Evolutionary conservation across 2,888 invertebrate genomes (phyloP), one percentile per base, ranked within the genome.

Genomic region (Malthinus flaveolus): DNA sequence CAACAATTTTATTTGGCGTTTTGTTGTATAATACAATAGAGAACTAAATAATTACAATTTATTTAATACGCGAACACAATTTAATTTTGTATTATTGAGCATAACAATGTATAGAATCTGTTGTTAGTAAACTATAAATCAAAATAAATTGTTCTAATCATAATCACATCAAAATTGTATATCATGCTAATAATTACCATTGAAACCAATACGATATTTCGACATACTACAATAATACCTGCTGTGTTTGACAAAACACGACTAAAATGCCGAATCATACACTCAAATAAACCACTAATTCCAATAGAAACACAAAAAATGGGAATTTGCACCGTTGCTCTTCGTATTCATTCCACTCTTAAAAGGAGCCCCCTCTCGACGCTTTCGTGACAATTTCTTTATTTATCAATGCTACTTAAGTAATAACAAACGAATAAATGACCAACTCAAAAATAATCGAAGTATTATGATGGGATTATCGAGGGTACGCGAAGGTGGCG

Each of bases 401-500:
- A 23, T 23, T 23, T 2, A 23, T 23, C 23, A 23, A 23, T 3
- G 23, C 23, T 23, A 23, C 23, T 15, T 42, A 42, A 42, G 15
- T 42, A 42, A 42, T 23, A 55, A 65, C 65, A 69, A 69, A 69
- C 66, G 66, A 68, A 65, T 64, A 68, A 42, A 42, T 42, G 23
- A 70, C 69, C 70, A 69, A 69, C 67, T 59, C 23, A 67, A 63
- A 64, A 64, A 58, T 71, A 71, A 70, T 73, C 66, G 67, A 68
- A 62, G 69, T 68, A 71, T 71, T 71, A 71, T 70, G 67, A 69
- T 69, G 66, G 71, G 71, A 71, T 72, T 72, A 72, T 68, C 59
- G 67, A 66, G 69, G 69, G 69, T 69, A 56, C 63, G 71, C 69
- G 70, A 68, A 68, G 71, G 69, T 66, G 72, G 67, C 68, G 63